Percentiles rank a stretch among this genome's conserved stretches.
Conservation (phyloP, 2,888 invertebrate genomes). For the Amiota minor region DNA sequence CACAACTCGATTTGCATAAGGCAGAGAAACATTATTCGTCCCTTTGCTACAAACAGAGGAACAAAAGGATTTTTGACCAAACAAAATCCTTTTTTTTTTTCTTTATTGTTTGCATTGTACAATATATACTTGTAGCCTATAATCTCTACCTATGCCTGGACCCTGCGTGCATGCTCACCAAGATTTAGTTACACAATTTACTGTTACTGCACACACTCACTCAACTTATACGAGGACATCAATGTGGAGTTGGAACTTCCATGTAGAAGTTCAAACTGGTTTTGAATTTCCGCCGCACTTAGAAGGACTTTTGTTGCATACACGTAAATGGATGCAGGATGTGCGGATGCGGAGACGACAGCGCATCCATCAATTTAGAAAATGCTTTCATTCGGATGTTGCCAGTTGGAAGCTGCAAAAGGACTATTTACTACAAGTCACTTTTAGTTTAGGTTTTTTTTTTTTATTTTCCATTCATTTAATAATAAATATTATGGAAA, state of each 20-base stretch:
- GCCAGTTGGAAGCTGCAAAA: constrained; percentile 53
- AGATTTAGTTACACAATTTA: constrained; percentile 56
- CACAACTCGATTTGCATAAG: constrained; percentile 25
- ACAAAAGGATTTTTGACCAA: constrained; percentile 61
- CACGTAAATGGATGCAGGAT: not conserved
- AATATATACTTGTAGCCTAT: not conserved
- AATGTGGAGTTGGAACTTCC: constrained; percentile 21
- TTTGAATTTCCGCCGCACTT: constrained; percentile 56
- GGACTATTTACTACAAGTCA: constrained; percentile 57
- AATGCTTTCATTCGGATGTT: constrained; percentile 23
- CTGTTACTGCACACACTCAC: constrained; percentile 49
- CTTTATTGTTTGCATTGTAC: not conserved
- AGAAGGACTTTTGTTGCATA: constrained; percentile 14
- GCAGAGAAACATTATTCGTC: not conserved
- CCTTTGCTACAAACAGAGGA: constrained; percentile 17
- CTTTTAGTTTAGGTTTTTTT: constrained; percentile 61
- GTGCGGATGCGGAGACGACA: constrained; percentile 38
- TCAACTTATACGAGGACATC: not conserved
- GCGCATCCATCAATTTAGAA: constrained; percentile 56
- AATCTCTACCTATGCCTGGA: constrained; percentile 16
- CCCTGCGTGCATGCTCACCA: not conserved
- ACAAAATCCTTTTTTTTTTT: constrained; percentile 44
- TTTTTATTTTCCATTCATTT: constrained; percentile 17
- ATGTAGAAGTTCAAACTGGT: constrained; percentile 47
- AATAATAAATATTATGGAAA: constrained; percentile 2